Evolutionary conservation across 2,797 vertebrate genomes (phyloP).

Genomic region (Adelosebastes latens): DNA sequence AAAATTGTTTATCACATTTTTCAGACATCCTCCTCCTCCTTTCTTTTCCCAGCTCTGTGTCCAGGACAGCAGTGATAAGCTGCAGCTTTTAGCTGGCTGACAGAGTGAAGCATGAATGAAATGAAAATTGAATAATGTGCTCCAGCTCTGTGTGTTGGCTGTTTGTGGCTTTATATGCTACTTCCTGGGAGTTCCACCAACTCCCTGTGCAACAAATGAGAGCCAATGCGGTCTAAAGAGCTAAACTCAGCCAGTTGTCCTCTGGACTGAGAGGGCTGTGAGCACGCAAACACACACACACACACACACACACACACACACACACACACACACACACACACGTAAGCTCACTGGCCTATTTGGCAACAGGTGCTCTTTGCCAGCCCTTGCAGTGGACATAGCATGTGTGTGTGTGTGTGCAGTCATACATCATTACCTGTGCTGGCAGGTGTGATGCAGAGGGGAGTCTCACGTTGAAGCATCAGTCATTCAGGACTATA

Average conservation of each 20-base stretch:
- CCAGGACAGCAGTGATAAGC: conserved; percentile 30
- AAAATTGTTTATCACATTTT: background rate
- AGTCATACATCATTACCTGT: conserved; percentile 52
- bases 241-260: conserved; percentile 36
- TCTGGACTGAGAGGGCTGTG: conserved; percentile 13
- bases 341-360: conserved; percentile 6
- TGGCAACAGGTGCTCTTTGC: conserved; percentile 13
- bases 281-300: background rate
- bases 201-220: conserved; percentile 38
- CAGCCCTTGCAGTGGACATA: background rate
- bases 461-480: conserved; percentile 18
- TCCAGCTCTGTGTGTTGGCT: conserved; percentile 1
- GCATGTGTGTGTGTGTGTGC: background rate
- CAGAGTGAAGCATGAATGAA: conserved; percentile 34
- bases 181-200: conserved; percentile 46
- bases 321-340: background rate
- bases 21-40: background rate
- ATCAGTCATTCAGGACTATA: conserved; percentile 13
- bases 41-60: conserved; percentile 5
- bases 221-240: conserved; percentile 29
- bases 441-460: conserved; percentile 45
- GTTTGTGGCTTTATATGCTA: conserved; percentile 29
- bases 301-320: background rate
- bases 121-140: conserved; percentile 41
- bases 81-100: conserved; percentile 22